A percentile compares a stretch with the other conserved stretches of the same genome.
Evolutionary conservation across 2,797 vertebrate species (phyloP).

Genomic region (Premnoplex brunnescens): DNA sequence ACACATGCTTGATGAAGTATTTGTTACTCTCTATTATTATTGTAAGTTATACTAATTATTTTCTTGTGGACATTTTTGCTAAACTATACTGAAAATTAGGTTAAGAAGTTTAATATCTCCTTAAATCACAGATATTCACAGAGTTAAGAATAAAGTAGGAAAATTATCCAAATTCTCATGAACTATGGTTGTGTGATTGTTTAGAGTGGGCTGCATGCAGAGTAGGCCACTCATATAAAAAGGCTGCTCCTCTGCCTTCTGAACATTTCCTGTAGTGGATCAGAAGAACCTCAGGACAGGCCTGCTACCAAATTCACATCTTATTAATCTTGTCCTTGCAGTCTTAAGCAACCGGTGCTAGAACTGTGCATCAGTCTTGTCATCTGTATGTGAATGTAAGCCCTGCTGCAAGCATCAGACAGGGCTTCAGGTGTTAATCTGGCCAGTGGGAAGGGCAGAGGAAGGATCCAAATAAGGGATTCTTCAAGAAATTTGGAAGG

Average conservation of each 20-base stretch:
- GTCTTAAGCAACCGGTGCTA: neutral
- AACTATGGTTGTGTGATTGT: neutral
- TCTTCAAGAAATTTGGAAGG: neutral
- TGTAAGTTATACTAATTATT: neutral
- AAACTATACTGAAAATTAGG: neutral
- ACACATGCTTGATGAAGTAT: neutral
- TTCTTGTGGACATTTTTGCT: neutral
- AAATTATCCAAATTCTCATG: neutral
- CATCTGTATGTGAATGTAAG: neutral
- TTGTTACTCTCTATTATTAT: neutral
- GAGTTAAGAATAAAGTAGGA: neutral
- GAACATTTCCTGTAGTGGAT: neutral
- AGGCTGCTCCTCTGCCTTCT: neutral
- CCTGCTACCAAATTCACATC: neutral
- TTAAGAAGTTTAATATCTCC: neutral
- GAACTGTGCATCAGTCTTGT: neutral
- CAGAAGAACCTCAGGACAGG: neutral
- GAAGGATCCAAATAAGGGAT: neutral
- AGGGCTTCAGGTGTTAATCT: neutral
- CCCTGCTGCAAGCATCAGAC: neutral
- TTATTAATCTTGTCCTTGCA: neutral
- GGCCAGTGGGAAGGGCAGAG: neutral
- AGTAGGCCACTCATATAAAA: neutral
- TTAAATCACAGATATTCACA: neutral
- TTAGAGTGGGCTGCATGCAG: neutral